These are phyloP conservation scores for Panagrolaimus sp. DNA, from an alignment of 1,140 invertebrate species.

Conservation along the genomic window DNA sequence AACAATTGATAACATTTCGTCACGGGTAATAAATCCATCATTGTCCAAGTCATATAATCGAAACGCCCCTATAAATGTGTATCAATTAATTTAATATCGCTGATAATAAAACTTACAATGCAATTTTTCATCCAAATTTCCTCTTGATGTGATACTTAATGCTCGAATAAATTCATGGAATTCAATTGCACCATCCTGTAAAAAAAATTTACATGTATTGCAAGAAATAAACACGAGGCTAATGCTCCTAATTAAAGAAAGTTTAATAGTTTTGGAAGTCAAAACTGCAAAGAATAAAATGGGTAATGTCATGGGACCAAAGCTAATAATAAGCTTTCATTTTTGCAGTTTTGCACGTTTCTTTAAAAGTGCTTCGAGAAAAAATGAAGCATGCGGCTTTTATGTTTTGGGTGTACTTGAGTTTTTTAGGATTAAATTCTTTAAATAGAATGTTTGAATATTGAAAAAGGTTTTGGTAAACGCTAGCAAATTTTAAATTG, in stretches of 20 bases:
- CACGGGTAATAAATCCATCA: constrained; percentile 90
- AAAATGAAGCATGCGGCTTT: too few species aligned
- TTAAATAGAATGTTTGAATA: too few species aligned
- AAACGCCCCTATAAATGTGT: constrained; percentile 72
- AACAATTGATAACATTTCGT: constrained; percentile 98
- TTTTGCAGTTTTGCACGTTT: background rate
- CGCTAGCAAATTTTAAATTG: too few species aligned
- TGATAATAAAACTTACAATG: constrained; percentile 72
- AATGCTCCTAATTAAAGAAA: constrained; percentile 9
- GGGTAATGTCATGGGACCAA: too few species aligned
- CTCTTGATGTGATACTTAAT: constrained; percentile 86
- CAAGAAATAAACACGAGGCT: background rate
- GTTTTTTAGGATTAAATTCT: too few species aligned
- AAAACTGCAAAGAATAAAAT: too few species aligned
- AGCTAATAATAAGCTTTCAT: background rate
- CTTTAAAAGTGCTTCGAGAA: too few species aligned
- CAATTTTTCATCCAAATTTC: constrained; percentile 89
- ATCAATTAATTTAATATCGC: constrained; percentile 73
- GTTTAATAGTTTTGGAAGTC: background rate
- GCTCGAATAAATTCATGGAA: constrained; percentile 95
- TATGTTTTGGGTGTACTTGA: too few species aligned
- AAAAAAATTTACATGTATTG: constrained; percentile 23
- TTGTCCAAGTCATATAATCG: constrained; percentile 93
- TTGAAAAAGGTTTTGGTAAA: too few species aligned
- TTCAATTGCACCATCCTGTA: constrained; percentile 89